phyloP scores from a whole-genome alignment of 2,888 invertebrate genomes.

The Argyra leucocephala region DNA sequence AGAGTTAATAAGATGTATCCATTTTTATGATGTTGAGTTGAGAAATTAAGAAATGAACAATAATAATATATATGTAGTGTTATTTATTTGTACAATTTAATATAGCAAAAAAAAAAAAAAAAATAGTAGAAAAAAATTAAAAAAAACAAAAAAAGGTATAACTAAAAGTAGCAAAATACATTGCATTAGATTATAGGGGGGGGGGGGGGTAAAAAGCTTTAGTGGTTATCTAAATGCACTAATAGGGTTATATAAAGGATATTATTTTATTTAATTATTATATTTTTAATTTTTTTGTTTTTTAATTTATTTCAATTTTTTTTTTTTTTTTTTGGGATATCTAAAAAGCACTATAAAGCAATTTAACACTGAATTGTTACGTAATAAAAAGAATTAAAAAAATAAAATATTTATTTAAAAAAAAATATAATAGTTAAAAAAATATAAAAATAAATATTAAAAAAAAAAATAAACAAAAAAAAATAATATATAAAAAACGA shows the following conservation, averaged over 20 bases:
- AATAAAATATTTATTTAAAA: not conserved
- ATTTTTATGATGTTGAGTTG: not conserved
- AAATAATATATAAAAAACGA: constrained; percentile 16
- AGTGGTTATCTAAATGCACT: not conserved
- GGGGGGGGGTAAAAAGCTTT: not conserved
- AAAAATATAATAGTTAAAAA: constrained; percentile 12
- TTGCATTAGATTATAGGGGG: not conserved
- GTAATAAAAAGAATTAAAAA: not conserved
- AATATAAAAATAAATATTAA: constrained; percentile 12
- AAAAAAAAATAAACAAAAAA: constrained; percentile 11
- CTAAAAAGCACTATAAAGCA: not conserved
- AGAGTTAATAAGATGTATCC: too few species aligned
- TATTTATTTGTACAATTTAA: too few species aligned
- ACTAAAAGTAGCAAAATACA: not conserved
- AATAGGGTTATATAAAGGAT: not conserved
- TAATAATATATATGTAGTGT: not conserved
- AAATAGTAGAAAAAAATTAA: too few species aligned
- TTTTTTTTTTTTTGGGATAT: not conserved
- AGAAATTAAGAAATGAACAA: not conserved
- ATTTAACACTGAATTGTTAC: not conserved
- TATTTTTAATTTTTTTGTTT: not conserved
- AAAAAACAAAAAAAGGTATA: too few species aligned
- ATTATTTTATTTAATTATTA: not conserved
- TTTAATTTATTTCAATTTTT: not conserved
- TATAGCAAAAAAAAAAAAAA: too few species aligned